Conservation (phyloP, 2,888 invertebrate genomes). For the Calliphora vomitoria region DNA sequence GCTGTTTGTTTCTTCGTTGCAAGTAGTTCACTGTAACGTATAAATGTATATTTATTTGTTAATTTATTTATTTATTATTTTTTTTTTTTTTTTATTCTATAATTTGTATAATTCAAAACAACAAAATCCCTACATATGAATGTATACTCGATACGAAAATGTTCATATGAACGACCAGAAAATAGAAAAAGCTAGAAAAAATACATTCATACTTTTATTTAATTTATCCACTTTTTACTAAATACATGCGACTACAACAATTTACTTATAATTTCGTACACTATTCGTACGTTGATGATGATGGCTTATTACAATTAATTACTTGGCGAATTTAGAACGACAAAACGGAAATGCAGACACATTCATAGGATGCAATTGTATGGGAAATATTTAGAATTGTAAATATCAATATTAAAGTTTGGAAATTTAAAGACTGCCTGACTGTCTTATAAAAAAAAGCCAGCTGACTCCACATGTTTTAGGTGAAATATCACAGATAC, state of each 20-base stretch:
- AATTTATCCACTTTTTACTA: slow-evolving; percentile 49
- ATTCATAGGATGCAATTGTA: background rate
- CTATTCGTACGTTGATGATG: slow-evolving; percentile 37
- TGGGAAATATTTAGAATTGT: background rate
- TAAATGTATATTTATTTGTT: slow-evolving; percentile 55
- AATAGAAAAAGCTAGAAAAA: slow-evolving; percentile 25
- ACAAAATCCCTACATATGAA: background rate
- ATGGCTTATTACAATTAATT: slow-evolving; percentile 65
- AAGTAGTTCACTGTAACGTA: slow-evolving; percentile 52
- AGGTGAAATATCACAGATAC: too few relatives aligned
- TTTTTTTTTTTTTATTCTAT: slow-evolving; percentile 50
- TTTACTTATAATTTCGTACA: slow-evolving; percentile 39
- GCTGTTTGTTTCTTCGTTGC: slow-evolving; percentile 32
- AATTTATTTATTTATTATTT: slow-evolving; percentile 51
- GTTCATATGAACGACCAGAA: background rate
- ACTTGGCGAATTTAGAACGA: slow-evolving; percentile 67
- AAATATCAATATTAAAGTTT: background rate
- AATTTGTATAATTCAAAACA: slow-evolving; percentile 44
- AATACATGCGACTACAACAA: slow-evolving; percentile 17
- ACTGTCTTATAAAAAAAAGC: too few relatives aligned
- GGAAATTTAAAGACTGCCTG: too few relatives aligned
- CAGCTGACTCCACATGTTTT: too few relatives aligned
- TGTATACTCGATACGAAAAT: background rate
- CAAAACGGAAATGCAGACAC: slow-evolving; percentile 50
- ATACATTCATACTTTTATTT: slow-evolving; percentile 49